Percentiles rank a stretch among this genome's conserved stretches.
These are phyloP conservation scores for Nyctibius grandis DNA, from an alignment of 2,797 vertebrate species.

Conservation along the genomic window DNA sequence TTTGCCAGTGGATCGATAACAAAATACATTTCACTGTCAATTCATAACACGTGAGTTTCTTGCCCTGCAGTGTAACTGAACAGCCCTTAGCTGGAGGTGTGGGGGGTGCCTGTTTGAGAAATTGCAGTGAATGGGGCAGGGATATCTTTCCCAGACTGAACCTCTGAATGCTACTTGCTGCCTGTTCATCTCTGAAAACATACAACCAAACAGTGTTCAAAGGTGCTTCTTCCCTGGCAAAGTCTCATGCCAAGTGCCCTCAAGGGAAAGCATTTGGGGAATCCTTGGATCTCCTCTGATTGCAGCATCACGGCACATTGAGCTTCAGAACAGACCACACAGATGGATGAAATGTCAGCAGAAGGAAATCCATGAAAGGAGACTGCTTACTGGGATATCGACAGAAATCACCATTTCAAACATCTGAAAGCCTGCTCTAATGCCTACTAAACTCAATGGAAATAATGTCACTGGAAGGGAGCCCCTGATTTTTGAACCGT, in stretches of 20 bases:
- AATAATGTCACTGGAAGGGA: neutral
- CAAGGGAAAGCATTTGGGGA: neutral
- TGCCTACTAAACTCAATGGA: neutral
- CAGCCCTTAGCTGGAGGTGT: neutral
- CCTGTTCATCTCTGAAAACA: neutral
- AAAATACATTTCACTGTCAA: neutral
- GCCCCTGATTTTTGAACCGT: neutral
- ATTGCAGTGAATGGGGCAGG: neutral
- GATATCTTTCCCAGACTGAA: neutral
- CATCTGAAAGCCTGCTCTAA: neutral
- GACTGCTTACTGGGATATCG: neutral
- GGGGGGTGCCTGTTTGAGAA: neutral
- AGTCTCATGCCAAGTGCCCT: neutral
- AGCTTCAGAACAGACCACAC: slow-evolving; percentile 16
- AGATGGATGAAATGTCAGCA: slow-evolving; percentile 21
- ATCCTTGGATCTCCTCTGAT: slow-evolving; percentile 16
- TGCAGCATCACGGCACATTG: neutral
- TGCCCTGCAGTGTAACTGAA: neutral
- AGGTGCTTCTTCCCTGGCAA: neutral
- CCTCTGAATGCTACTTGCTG: neutral
- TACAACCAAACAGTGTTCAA: neutral
- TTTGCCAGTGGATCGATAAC: neutral
- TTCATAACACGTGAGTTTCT: neutral
- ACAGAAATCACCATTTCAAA: neutral
- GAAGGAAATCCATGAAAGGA: neutral